Conservation (phyloP, 2,888 invertebrate species). For the Gryllus longicercus region DNA sequence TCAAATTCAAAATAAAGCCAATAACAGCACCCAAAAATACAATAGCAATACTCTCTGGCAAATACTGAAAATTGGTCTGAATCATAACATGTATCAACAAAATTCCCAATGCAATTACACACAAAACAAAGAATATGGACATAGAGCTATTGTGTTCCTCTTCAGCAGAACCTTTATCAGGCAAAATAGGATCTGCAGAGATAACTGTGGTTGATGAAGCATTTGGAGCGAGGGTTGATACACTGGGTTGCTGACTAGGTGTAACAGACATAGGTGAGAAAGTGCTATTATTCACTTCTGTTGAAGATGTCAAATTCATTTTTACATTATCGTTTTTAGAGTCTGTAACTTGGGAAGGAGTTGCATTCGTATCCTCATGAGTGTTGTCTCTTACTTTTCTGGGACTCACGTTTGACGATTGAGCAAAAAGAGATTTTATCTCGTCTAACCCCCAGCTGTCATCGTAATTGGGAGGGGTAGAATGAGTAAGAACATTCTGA, state of each 20-base stretch:
- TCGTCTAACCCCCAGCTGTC: not conserved
- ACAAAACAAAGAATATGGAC: slow-evolving; percentile 96
- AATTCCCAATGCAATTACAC: slow-evolving; percentile 91
- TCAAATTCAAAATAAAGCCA: slow-evolving; percentile 83
- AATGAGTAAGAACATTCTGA: no score
- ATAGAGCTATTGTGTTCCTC: slow-evolving; percentile 95
- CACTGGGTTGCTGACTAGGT: not conserved
- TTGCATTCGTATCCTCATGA: not conserved
- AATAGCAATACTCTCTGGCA: slow-evolving; percentile 96
- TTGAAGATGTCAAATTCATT: not conserved
- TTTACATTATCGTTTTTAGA: not conserved
- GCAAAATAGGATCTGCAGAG: slow-evolving; percentile 70
- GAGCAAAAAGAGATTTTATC: not conserved
- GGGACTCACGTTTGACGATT: not conserved
- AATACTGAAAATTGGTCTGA: slow-evolving; percentile 91
- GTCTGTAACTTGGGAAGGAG: not conserved
- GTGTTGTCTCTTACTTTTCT: not conserved
- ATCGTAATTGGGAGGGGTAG: no score
- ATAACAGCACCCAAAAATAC: slow-evolving; percentile 92
- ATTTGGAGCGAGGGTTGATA: slow-evolving; percentile 38
- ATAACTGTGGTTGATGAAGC: slow-evolving; percentile 54
- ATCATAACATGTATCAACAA: slow-evolving; percentile 91
- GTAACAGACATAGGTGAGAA: not conserved
- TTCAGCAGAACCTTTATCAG: slow-evolving; percentile 87
- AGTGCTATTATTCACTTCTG: not conserved